These are phyloP conservation scores for Lophochroa leadbeateri DNA, from an alignment of 2,113 vertebrate species.

Conservation along the genomic window DNA sequence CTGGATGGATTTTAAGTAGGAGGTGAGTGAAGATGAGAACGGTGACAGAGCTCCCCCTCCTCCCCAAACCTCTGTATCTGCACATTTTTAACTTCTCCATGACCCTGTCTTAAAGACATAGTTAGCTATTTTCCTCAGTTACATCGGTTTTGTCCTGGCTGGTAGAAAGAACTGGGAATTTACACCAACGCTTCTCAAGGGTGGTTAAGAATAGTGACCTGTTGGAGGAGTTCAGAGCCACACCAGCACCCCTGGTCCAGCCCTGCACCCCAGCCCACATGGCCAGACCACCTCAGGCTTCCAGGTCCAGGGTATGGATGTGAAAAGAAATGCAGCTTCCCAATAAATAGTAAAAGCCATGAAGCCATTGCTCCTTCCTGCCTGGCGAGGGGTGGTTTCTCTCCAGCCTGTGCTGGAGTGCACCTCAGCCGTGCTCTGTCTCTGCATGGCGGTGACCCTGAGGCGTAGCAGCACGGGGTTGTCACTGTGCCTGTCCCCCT, in stretches of 20 bases:
- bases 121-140: background rate
- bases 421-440: background rate
- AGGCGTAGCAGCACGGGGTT: background rate
- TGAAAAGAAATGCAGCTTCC: background rate
- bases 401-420: rapidly evolving
- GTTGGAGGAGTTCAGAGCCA: rapidly evolving
- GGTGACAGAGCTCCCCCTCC: background rate
- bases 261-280: background rate
- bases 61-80: background rate
- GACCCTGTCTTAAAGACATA: slow-evolving; percentile 23
- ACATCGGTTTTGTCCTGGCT: background rate
- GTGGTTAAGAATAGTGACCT: background rate
- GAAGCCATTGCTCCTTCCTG: background rate
- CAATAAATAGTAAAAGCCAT: background rate
- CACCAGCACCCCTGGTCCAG: background rate
- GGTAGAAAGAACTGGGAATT: background rate
- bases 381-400: background rate
- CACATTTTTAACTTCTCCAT: slow-evolving; percentile 27
- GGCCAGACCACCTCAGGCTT: rapidly evolving
- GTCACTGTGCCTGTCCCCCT: background rate
- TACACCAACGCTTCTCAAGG: background rate
- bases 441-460: background rate
- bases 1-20: slow-evolving; percentile 34
- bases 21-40: slow-evolving; percentile 45
- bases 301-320: rapidly evolving